These are phyloP conservation scores for Propithecus perrieri DNA, from an alignment of 2,797 vertebrate species.

Conservation along the genomic window DNA sequence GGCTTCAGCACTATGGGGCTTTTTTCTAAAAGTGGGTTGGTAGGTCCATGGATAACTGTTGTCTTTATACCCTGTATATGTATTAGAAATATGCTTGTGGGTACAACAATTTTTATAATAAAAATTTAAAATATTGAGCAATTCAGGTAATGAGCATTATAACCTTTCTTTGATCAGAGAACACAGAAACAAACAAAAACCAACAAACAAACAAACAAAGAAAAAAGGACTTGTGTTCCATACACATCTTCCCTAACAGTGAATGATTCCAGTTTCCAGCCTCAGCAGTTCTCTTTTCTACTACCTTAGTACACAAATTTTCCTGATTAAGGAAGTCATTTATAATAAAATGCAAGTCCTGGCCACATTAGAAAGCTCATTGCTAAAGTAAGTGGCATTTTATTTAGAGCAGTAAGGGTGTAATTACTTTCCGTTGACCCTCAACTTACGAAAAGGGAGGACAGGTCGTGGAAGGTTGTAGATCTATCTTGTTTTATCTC, in stretches of 20 bases:
- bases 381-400: conserved; percentile 48
- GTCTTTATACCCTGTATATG: not conserved
- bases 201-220: no score
- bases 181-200: not conserved
- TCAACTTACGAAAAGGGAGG: conserved; percentile 42
- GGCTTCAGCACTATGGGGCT: not conserved
- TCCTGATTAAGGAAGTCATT: conserved; percentile 57
- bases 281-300: not conserved
- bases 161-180: not conserved
- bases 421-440: conserved; percentile 44
- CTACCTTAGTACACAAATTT: conserved; percentile 39
- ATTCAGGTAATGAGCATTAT: not conserved
- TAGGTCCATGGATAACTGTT: not conserved
- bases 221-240: not conserved
- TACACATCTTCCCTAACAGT: not conserved
- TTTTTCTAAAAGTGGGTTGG: not conserved
- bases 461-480: conserved; percentile 21
- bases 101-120: not conserved
- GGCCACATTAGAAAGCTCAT: not conserved
- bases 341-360: conserved; percentile 17
- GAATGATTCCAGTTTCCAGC: not conserved
- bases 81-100: not conserved
- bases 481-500: conserved; percentile 65
- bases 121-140: not conserved
- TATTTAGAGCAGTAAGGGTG: conserved; percentile 31